A percentile compares a stretch with the other conserved stretches of the same genome.
Conservation (phyloP, 2,888 invertebrate species). For the Catotricha subobsoleta region DNA sequence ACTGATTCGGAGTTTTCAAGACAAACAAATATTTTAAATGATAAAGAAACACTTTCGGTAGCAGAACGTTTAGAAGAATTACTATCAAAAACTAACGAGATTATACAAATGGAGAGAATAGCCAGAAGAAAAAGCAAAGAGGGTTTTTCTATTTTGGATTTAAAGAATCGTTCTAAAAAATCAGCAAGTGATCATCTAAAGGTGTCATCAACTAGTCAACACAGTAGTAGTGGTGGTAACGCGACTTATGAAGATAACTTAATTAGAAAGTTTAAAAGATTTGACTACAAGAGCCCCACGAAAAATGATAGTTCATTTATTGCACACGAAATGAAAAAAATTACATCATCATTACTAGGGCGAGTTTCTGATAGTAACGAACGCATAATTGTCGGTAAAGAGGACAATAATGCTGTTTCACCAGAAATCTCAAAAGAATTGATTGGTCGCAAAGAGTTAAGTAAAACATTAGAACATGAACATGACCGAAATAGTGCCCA, state of each 20-base stretch:
- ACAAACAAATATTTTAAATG: neutral
- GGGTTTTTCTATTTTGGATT: neutral
- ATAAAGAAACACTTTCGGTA: slow-evolving; percentile 11
- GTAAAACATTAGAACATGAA: neutral
- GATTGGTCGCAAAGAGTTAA: neutral
- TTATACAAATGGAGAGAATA: slow-evolving; percentile 23
- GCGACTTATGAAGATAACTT: no score
- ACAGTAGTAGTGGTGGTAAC: no score
- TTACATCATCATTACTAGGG: slow-evolving; percentile 9
- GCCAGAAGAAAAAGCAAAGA: slow-evolving; percentile 14
- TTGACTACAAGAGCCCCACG: no score
- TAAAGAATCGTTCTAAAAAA: neutral
- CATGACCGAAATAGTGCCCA: slow-evolving; percentile 7
- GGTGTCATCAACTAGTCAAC: neutral
- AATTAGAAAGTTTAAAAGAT: no score
- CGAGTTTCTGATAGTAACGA: neutral
- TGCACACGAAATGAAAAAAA: slow-evolving; percentile 13
- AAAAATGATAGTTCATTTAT: slow-evolving; percentile 9
- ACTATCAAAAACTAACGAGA: slow-evolving; percentile 22
- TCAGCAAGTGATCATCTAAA: slow-evolving; percentile 28
- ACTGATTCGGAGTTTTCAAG: neutral
- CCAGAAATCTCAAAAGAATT: slow-evolving; percentile 5
- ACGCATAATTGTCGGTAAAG: no score
- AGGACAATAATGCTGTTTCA: slow-evolving; percentile 7
- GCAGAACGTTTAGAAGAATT: slow-evolving; percentile 22